Percentiles rank a stretch among this genome's conserved stretches.
phyloP scores from a whole-genome alignment of 2,797 vertebrate genomes.

The Anomalospiza imberbis region DNA sequence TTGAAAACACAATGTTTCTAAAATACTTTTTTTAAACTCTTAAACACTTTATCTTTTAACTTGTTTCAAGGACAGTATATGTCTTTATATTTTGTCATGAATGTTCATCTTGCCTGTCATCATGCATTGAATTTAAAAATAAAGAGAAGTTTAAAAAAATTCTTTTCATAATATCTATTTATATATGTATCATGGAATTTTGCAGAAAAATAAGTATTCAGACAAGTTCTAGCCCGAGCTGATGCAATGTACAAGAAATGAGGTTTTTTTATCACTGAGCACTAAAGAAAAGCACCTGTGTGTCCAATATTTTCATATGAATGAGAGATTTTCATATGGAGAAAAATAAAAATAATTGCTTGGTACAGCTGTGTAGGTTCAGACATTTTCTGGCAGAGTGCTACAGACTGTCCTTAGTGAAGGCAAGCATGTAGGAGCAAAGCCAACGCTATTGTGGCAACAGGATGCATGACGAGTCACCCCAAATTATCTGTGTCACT shows the following conservation, averaged over 20 bases:
- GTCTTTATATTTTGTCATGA: slow-evolving; percentile 6
- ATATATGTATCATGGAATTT: neutral
- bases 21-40: slow-evolving; percentile 35
- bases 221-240: neutral
- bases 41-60: neutral
- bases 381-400: neutral
- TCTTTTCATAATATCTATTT: neutral
- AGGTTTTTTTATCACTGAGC: neutral
- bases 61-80: neutral
- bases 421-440: neutral
- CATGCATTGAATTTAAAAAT: slow-evolving; percentile 43
- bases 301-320: neutral
- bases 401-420: neutral
- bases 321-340: neutral
- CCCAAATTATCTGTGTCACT: neutral
- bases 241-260: neutral
- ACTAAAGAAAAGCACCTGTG: neutral
- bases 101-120: slow-evolving; percentile 19
- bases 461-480: neutral
- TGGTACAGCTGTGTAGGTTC: neutral
- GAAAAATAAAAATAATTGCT: neutral
- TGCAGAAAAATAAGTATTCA: neutral
- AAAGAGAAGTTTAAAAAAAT: slow-evolving; percentile 42
- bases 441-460: neutral
- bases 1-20: slow-evolving; percentile 19